Evolutionary conservation across 2,888 invertebrate genomes (phyloP).

Genomic region (Leptogaster cylindrica): DNA sequence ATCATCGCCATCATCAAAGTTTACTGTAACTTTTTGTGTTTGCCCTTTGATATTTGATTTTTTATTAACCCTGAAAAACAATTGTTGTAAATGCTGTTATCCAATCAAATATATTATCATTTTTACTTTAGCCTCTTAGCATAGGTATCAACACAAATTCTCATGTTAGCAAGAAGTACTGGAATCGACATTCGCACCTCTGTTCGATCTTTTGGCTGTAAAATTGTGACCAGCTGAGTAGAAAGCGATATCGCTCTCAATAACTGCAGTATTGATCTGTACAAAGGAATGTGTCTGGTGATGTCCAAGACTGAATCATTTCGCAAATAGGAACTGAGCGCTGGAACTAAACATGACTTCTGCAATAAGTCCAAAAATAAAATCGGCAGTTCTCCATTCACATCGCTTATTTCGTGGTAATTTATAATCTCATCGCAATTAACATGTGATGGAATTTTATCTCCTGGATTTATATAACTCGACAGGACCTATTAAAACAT

Average conservation of each 20-base stretch:
- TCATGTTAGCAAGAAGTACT: slow-evolving; percentile 83
- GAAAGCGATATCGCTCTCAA: slow-evolving; percentile 78
- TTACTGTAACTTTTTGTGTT: slow-evolving; percentile 60
- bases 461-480: slow-evolving; percentile 84
- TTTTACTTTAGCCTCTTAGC: slow-evolving; percentile 80
- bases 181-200: slow-evolving; percentile 71
- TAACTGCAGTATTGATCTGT: slow-evolving; percentile 82
- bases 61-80: slow-evolving; percentile 67
- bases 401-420: slow-evolving; percentile 60
- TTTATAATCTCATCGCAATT: slow-evolving; percentile 58
- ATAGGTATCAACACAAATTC: slow-evolving; percentile 89
- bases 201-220: slow-evolving; percentile 67
- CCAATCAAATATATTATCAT: slow-evolving; percentile 1
- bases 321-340: slow-evolving; percentile 86
- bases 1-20: slow-evolving; percentile 78
- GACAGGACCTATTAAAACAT: slow-evolving; percentile 72
- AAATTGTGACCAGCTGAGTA: slow-evolving; percentile 67
- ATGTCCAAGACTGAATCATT: slow-evolving; percentile 97
- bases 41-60: slow-evolving; percentile 65
- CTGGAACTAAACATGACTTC: slow-evolving; percentile 84
- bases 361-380: slow-evolving; percentile 79
- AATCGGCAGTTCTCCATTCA: slow-evolving; percentile 67
- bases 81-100: not conserved
- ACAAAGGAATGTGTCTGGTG: slow-evolving; percentile 94
- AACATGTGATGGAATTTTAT: slow-evolving; percentile 61